Base-by-base conservation (phyloP, 2,797 vertebrate genomes). In the Nothura maculosa region DNA sequence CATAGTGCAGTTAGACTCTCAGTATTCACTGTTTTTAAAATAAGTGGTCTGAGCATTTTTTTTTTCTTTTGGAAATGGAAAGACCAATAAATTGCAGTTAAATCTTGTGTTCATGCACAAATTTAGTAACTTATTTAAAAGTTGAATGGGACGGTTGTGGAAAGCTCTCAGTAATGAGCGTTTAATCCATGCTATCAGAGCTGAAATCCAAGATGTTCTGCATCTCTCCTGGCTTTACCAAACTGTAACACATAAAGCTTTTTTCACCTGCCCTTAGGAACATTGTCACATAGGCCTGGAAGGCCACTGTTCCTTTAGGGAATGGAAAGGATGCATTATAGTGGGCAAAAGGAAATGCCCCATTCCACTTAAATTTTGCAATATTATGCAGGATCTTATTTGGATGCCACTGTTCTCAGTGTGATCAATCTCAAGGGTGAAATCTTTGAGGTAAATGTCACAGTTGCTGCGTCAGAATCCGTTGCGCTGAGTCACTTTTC, bases 401-500 rank as follows among this genome's bases (percentile, higher is more conserved):
- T 70, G 43, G 7, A 25, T 60, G 9, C 12, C 4, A 2, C 19
- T 54, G 21, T 64, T 62, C 70, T 36, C 60, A 32, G 30, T 6
- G 28, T 36, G n/a, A 22, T 64, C 62, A 50, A 3, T 27, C 22
- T 14, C 5, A 12, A 34, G 2, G 6, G 12, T 75, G 43, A 67
- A 40, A 52, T 58, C 50, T 19, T 19, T 28, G 16, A 22, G 55
- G 54, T 21, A n/a, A n/a, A 24, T 16, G 10, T 6, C 43, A 12
- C 9, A 13, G 12, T 43, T 60, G 1, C 6, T 64, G 74, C 22
- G 12, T 52, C 34, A 27, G 3, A 55, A n/a, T 1, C 48, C 19
- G 5, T n/a, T 3, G 8, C 1, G 4, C 1, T 25, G 25, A 42
- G n/a, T 18, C 15, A 6, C 1, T 0, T 47, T 69, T 76, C 43